These are phyloP conservation scores for Mythimna vitellina DNA, from an alignment of 2,888 invertebrate genomes.

Conservation along the genomic window DNA sequence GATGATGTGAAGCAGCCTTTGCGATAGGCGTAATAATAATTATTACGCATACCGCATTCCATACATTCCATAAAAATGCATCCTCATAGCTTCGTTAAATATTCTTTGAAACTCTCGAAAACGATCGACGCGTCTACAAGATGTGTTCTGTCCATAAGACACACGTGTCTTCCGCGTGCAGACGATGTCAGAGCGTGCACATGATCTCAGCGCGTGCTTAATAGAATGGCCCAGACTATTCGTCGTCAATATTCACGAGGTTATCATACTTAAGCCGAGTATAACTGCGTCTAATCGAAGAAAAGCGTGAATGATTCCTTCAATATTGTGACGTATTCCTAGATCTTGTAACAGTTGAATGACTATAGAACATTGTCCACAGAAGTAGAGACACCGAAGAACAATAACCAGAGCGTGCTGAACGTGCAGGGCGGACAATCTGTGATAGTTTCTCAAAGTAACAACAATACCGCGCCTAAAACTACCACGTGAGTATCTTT, in stretches of 20 bases:
- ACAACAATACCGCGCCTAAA: constrained; percentile 77
- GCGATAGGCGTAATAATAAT: too few species aligned
- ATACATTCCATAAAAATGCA: too few species aligned
- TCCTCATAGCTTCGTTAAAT: too few species aligned
- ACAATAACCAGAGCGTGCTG: constrained; percentile 70
- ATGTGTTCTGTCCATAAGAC: neutral
- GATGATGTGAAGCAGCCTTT: too few species aligned
- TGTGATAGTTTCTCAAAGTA: constrained; percentile 88
- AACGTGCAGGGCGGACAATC: constrained; percentile 78
- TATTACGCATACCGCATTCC: too few species aligned
- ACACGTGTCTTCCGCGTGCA: neutral
- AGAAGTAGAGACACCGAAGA: constrained; percentile 67
- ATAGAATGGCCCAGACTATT: neutral
- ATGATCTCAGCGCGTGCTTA: neutral
- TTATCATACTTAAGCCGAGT: neutral
- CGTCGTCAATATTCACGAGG: neutral
- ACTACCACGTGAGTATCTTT: constrained; percentile 77
- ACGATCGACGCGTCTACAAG: too few species aligned
- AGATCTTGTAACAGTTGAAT: constrained; percentile 1
- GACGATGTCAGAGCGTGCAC: neutral
- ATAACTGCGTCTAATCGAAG: neutral
- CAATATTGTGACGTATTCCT: neutral
- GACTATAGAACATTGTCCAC: constrained; percentile 39
- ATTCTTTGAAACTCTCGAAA: too few species aligned
- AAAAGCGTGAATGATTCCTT: neutral